Conservation (phyloP, 2,113 vertebrate genomes). For the Gasterosteus aculeatus region DNA sequence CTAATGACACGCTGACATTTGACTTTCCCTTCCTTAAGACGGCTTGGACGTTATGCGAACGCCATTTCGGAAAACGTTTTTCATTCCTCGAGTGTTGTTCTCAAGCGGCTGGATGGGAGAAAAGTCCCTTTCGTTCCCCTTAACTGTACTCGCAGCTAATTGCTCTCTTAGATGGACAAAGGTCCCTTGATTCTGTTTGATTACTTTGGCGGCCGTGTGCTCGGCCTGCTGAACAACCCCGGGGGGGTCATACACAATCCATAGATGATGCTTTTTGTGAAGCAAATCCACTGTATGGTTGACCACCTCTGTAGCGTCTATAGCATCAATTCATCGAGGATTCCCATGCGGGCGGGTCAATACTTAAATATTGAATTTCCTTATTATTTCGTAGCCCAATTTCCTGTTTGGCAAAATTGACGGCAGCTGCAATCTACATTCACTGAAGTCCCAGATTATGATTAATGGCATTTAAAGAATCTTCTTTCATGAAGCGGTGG, state of each 20-base stretch:
- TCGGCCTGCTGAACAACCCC: conserved; percentile 60
- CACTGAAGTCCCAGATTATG: conserved; percentile 30
- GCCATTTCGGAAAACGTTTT: conserved; percentile 42
- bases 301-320: conserved; percentile 8
- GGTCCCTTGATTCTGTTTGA: conserved; percentile 67
- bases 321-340: conserved; percentile 32
- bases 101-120: conserved; percentile 25
- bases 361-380: conserved; percentile 50
- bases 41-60: conserved; percentile 4
- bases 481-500: conserved; percentile 32
- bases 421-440: conserved; percentile 53
- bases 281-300: conserved; percentile 11
- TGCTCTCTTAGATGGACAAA: conserved; percentile 65
- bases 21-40: conserved; percentile 22
- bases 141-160: conserved; percentile 65
- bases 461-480: conserved; percentile 39
- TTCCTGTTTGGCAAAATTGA: conserved; percentile 53
- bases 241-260: conserved; percentile 20
- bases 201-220: conserved; percentile 69
- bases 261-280: conserved; percentile 10
- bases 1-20: conserved; percentile 2
- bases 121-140: conserved; percentile 63
- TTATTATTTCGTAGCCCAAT: conserved; percentile 43
- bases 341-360: conserved; percentile 39
- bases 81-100: conserved; percentile 39